Percentiles rank a stretch among this genome's conserved stretches.
Conservation (phyloP, 2,888 invertebrate species). For the Apamea anceps region DNA sequence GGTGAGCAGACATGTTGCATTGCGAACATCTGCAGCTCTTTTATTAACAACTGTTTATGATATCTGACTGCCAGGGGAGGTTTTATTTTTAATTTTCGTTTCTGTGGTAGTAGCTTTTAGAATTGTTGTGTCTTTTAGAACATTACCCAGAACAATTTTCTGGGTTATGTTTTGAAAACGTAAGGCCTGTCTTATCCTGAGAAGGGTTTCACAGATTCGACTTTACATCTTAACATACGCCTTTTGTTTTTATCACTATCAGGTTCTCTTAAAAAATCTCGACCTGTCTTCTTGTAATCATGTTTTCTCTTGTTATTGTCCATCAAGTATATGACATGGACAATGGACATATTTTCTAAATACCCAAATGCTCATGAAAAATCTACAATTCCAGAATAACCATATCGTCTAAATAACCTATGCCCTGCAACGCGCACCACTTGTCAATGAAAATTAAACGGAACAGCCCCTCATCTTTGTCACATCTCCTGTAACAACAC, state of each 20-base stretch:
- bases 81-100: conserved; percentile 61
- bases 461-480: conserved; percentile 82
- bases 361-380: conserved; percentile 5
- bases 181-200: neutral
- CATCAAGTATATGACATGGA: neutral
- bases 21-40: conserved; percentile 68
- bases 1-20: conserved; percentile 58
- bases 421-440: conserved; percentile 68
- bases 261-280: neutral
- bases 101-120: neutral
- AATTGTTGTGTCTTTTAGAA: neutral
- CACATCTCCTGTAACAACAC: conserved; percentile 70
- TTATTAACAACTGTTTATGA: conserved; percentile 70
- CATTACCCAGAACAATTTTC: neutral
- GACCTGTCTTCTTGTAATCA: neutral
- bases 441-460: conserved; percentile 86
- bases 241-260: neutral
- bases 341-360: neutral
- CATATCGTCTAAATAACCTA: conserved; percentile 54
- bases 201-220: neutral
- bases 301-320: neutral
- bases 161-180: neutral
- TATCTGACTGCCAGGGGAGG: conserved; percentile 49
- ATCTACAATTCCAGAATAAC: conserved; percentile 29
- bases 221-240: neutral